Percentiles rank a stretch among this genome's conserved stretches.
phyloP scores from a whole-genome alignment of 2,888 invertebrate species.

The Athetis lepigone region DNA sequence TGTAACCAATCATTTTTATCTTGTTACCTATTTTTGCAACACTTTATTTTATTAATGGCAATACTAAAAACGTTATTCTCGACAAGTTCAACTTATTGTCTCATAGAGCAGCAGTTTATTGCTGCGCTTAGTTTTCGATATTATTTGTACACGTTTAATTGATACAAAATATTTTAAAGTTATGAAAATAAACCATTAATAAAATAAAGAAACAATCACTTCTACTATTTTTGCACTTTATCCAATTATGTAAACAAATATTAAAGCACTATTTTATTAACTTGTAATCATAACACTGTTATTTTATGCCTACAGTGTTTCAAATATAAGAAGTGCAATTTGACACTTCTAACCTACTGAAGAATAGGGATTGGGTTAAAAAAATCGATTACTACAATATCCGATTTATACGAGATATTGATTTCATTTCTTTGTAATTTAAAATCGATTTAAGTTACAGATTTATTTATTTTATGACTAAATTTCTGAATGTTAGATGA shows the following conservation, averaged over 20 bases:
- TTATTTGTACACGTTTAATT: not conserved
- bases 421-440: too few relatives aligned
- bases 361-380: too few relatives aligned
- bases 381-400: too few relatives aligned
- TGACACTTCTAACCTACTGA: too few relatives aligned
- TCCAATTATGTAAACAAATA: constrained; percentile 52
- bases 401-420: too few relatives aligned
- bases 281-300: constrained; percentile 50
- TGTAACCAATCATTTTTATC: constrained; percentile 66
- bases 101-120: not conserved
- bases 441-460: too few relatives aligned
- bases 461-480: too few relatives aligned
- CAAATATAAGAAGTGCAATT: too few relatives aligned
- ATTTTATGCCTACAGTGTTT: constrained; percentile 43
- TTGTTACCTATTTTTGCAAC: constrained; percentile 66
- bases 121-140: not conserved
- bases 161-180: not conserved
- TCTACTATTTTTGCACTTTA: constrained; percentile 61
- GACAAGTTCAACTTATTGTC: constrained; percentile 12
- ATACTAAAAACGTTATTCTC: not conserved
- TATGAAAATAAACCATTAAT: constrained; percentile 30
- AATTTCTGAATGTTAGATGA: too few relatives aligned
- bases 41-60: constrained; percentile 59
- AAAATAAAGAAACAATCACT: constrained; percentile 46
- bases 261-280: constrained; percentile 53